phyloP scores from a whole-genome alignment of 1,140 invertebrate genomes.

The Drosophila dunni region DNA sequence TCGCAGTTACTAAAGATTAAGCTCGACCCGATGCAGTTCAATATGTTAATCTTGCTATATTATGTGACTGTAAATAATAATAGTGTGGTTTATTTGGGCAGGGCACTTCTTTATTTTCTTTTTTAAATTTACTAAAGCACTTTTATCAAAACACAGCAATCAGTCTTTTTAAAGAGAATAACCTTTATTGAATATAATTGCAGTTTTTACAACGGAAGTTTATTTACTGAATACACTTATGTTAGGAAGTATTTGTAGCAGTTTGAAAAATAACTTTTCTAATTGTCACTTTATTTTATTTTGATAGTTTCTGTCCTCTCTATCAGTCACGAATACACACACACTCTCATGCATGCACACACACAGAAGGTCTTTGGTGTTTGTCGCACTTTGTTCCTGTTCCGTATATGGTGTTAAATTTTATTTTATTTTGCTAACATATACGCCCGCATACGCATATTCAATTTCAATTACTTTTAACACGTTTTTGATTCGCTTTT shows the following conservation, averaged over 20 bases:
- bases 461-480: slow-evolving; percentile 42
- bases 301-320: slow-evolving; percentile 22
- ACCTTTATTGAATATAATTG: neutral
- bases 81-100: too few relatives aligned
- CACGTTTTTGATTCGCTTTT: neutral
- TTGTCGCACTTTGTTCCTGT: slow-evolving; percentile 36
- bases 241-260: neutral
- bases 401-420: slow-evolving; percentile 24
- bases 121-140: neutral
- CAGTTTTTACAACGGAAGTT: neutral
- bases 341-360: slow-evolving; percentile 27
- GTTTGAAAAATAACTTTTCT: slow-evolving; percentile 1
- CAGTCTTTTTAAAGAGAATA: slow-evolving; percentile 1
- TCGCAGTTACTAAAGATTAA: slow-evolving; percentile 4
- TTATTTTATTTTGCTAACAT: slow-evolving; percentile 12
- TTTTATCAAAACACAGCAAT: neutral
- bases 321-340: slow-evolving; percentile 27
- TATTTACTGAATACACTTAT: neutral
- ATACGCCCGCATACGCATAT: slow-evolving; percentile 28
- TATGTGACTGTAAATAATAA: neutral
- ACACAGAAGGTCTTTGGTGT: slow-evolving; percentile 16
- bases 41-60: neutral
- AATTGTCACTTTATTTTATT: neutral
- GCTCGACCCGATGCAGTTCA: neutral
- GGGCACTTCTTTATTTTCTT: too few relatives aligned